Base-by-base conservation (phyloP, 1,140 invertebrate species). In the Drosophila setifemur region DNA sequence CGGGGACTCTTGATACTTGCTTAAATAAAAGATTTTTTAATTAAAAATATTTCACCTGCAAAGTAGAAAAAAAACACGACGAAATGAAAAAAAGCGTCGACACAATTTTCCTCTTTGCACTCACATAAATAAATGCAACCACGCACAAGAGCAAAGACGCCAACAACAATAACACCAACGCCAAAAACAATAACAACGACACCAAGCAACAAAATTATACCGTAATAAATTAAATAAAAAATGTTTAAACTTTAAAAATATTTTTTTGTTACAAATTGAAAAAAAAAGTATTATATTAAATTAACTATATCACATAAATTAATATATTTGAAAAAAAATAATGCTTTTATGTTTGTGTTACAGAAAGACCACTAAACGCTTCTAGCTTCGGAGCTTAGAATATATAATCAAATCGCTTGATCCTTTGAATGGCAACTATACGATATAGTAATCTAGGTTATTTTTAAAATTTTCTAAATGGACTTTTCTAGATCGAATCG, bases 1-100 rank as follows among this genome's bases (percentile, higher is more conserved):
- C 12, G 44, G 25, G 26, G 39, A 37, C 37, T 28, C 73, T 57
- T 75, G 82, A 76, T 71, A 81, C 43, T 66, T 71, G 75, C 81
- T 86, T 81, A 86, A 85, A 85, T 86, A 85, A 79, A 85, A 86
- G 72, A 86, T 81, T 81, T 76, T 83, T 85, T 86, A 85, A 85
- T 85, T 85, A 85, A 85, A 85, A 85, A 85, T 86, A 85, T 85
- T 85, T 85, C 71, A 86, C 81, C 81, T 85, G 81, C 71, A 64
- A 66, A 49, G 48, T 44, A 12, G 37, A 33, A 40, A 39, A 71
- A 47, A 73, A 66, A 49, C 16, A 29, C 12, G 21, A 9, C 45
- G 21, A 52, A 23, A 4, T 19, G 35, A 11, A 31, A 40, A 37
- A 42, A 72, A 72, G 40, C 47, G 76, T 67, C 78, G 79, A 83